Base-by-base conservation (phyloP, 2,888 invertebrate genomes). In the Diarsia brunnea region DNA sequence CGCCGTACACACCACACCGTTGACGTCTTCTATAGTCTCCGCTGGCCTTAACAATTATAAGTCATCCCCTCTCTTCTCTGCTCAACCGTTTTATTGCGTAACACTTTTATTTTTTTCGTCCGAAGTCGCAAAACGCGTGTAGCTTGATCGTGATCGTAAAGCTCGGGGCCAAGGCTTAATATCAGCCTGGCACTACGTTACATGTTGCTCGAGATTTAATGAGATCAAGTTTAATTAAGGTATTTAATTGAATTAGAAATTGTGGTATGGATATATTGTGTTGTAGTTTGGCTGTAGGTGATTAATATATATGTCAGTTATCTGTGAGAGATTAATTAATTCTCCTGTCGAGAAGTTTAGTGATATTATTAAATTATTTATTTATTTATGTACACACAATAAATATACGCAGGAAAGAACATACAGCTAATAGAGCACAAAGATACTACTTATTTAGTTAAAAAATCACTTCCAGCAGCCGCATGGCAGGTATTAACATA, bases 191-290 rank as follows among this genome's bases (percentile, higher is more conserved):
- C 14, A 49, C 16, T 16, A 55, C 63, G 27, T 19, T 31, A n/a
- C 53, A 31, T 69, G 55, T 58, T n/a, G 73, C 81, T 80, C 49
- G n/a, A n/a, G 73, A 60, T 73, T 73, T 73, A 65, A 78, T 80
- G 64, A 81, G 81, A 78, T 78, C 64, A 80, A 45, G 81, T 80
- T 78, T 78, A 65, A 78, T 73, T 65, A 80, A 64, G 80, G 21
- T 70, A n/a, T 70, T 47, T 55, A 47, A 49, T 53, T 77, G 49
- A 19, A 71, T 70, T 79, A 77, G n/a, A 64, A 27, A 1, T 2
- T 70, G 27, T 55, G 47, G n/a, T 49, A n/a, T 14, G 8, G 21
- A n/a, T 69, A n/a, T 69, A 51, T 31, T 51, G 16, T 27, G 43
- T 19, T 51, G 16, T 49, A 10, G 27, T 31, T 66, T 31, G 10